Percentiles rank a stretch among this genome's conserved stretches.
These are phyloP conservation scores for Dinomys branickii DNA, from an alignment of 2,113 vertebrate species.

Conservation along the genomic window DNA sequence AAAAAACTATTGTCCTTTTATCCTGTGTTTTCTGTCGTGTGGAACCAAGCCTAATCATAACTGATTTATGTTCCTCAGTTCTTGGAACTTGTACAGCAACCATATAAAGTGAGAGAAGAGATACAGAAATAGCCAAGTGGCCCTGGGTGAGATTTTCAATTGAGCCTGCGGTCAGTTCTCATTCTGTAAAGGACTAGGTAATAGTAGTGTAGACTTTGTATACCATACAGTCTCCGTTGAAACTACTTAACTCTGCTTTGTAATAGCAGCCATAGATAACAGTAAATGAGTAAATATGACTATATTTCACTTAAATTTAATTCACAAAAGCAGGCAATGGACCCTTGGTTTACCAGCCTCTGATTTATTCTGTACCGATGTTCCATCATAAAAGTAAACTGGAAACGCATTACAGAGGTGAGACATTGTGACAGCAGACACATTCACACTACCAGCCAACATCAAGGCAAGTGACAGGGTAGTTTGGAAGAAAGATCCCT, in stretches of 20 bases:
- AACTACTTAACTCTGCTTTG: neutral
- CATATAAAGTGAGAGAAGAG: neutral
- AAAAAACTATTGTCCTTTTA: neutral
- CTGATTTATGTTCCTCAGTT: neutral
- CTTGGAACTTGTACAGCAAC: neutral
- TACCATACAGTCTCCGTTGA: neutral
- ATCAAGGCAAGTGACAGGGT: neutral
- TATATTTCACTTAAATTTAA: neutral
- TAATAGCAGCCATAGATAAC: slow-evolving; percentile 3
- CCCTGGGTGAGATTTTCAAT: neutral
- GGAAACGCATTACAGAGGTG: neutral
- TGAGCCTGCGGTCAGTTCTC: neutral
- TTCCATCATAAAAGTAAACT: neutral
- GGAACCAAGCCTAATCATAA: neutral
- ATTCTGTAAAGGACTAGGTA: neutral
- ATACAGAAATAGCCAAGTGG: neutral
- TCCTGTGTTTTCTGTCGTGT: slow-evolving; percentile 19
- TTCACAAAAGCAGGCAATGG: neutral
- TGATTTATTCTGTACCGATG: too few species aligned
- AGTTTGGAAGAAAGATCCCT: neutral
- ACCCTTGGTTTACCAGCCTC: neutral
- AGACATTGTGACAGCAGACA: neutral
- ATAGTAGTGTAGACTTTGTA: neutral
- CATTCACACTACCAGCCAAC: neutral
- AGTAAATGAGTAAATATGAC: neutral